phyloP scores from a whole-genome alignment of 1,140 invertebrate species.

The Temnothorax longispinosus region DNA sequence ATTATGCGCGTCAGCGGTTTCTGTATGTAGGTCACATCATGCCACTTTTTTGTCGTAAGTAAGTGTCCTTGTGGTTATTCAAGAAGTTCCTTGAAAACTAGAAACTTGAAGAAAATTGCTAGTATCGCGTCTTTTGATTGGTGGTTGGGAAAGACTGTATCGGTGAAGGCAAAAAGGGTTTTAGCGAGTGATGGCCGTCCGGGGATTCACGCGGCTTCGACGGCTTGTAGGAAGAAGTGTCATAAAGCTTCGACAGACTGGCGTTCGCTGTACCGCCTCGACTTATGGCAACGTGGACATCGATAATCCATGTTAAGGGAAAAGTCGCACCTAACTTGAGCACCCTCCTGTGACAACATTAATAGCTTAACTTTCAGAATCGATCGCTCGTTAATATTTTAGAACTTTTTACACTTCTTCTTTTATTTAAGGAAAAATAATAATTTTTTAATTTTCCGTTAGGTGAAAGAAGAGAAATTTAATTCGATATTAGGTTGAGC shows the following conservation, averaged over 20 bases:
- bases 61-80: slow-evolving; percentile 32
- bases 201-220: slow-evolving; percentile 42
- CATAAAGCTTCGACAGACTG: slow-evolving; percentile 46
- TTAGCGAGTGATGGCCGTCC: slow-evolving; percentile 22
- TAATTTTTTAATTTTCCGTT: slow-evolving; percentile 12
- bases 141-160: background rate
- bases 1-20: slow-evolving; percentile 47
- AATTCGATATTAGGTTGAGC: background rate
- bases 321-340: slow-evolving; percentile 33
- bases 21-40: slow-evolving; percentile 28
- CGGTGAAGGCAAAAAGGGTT: slow-evolving; percentile 47
- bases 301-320: slow-evolving; percentile 43
- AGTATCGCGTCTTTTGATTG: slow-evolving; percentile 16
- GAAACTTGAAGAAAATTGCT: slow-evolving; percentile 53
- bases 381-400: slow-evolving; percentile 40
- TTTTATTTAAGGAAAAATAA: background rate
- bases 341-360: slow-evolving; percentile 4
- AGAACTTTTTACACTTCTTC: background rate
- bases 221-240: slow-evolving; percentile 52
- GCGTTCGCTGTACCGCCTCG: background rate
- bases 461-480: background rate
- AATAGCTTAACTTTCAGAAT: slow-evolving; percentile 46
- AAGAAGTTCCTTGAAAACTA: slow-evolving; percentile 47
- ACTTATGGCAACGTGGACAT: slow-evolving; percentile 28
- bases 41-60: slow-evolving; percentile 12